These are phyloP conservation scores for Belgica antarctica DNA, from an alignment of 2,888 invertebrate genomes.

Conservation along the genomic window DNA sequence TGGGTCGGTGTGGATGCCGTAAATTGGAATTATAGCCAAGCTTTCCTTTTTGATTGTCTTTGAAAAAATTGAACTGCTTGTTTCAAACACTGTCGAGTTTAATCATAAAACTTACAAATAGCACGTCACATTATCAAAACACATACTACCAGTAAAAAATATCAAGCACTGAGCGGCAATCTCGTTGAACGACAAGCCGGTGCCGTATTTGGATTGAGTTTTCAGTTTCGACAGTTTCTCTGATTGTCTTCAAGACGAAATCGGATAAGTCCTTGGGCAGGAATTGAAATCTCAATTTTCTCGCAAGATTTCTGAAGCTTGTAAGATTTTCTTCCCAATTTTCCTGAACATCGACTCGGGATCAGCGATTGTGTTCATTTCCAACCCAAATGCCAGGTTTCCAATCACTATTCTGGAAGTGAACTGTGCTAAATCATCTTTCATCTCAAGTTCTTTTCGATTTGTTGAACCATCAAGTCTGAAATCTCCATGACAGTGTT, in stretches of 20 bases:
- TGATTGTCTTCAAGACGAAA: constrained; percentile 57
- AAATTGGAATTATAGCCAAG: constrained; percentile 34
- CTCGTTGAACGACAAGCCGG: constrained; percentile 45
- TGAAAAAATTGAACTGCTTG: too few species aligned
- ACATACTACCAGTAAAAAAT: constrained; percentile 57
- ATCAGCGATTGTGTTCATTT: background rate
- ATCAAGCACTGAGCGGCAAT: constrained; percentile 40
- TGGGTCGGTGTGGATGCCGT: constrained; percentile 46
- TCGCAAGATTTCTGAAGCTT: constrained; percentile 13
- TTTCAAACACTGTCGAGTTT: constrained; percentile 42
- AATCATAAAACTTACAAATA: background rate
- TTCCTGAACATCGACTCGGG: constrained; percentile 50
- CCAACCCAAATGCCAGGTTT: constrained; percentile 56
- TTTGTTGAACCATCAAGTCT: background rate
- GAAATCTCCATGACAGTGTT: constrained; percentile 47
- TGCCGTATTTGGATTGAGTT: constrained; percentile 44
- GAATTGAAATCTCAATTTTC: constrained; percentile 47
- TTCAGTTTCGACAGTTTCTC: constrained; percentile 52
- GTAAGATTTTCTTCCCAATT: constrained; percentile 35
- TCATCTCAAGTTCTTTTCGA: background rate
- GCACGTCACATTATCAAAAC: too few species aligned
- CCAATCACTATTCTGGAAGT: constrained; percentile 59
- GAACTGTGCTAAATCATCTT: constrained; percentile 47
- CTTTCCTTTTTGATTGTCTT: constrained; percentile 31
- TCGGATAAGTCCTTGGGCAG: constrained; percentile 49